A percentile compares a stretch with the other conserved stretches of the same genome.
These are phyloP conservation scores for Sminthopsis crassicaudata DNA, from an alignment of 2,113 vertebrate genomes.

Conservation along the genomic window DNA sequence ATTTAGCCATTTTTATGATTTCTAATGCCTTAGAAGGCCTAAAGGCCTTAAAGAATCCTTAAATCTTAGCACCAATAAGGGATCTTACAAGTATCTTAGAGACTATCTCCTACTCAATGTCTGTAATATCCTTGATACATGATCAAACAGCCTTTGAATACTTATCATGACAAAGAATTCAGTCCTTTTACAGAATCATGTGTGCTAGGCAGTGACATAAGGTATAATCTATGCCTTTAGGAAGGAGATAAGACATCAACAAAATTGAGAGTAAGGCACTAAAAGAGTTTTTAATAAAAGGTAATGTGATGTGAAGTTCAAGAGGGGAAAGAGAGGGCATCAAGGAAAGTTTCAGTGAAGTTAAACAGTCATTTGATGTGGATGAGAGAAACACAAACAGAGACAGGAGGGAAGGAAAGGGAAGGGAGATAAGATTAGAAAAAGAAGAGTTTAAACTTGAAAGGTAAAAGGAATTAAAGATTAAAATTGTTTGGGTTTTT, in stretches of 20 bases:
- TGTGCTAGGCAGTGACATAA: not conserved
- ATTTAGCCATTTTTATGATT: not conserved
- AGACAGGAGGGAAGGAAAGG: not conserved
- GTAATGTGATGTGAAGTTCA: not conserved
- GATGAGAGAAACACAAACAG: not conserved
- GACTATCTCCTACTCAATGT: not conserved
- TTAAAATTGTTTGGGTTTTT: not conserved
- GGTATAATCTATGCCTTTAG: not conserved
- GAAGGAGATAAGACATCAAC: not conserved
- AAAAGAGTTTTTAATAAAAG: not conserved
- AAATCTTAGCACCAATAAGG: not conserved
- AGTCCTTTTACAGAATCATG: not conserved
- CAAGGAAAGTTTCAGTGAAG: not conserved
- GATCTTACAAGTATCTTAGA: not conserved
- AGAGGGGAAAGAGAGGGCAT: not conserved
- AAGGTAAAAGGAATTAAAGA: not conserved
- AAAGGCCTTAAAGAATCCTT: not conserved
- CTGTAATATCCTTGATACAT: not conserved
- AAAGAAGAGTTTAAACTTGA: not conserved
- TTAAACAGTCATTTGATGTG: not conserved
- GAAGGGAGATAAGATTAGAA: no score
- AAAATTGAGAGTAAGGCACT: not conserved
- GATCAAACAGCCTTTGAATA: not conserved
- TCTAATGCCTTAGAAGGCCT: not conserved
- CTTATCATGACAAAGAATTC: not conserved